Percentiles rank a stretch among this genome's conserved stretches.
phyloP scores from a whole-genome alignment of 1,140 invertebrate species.

The Oscheius sp. region DNA sequence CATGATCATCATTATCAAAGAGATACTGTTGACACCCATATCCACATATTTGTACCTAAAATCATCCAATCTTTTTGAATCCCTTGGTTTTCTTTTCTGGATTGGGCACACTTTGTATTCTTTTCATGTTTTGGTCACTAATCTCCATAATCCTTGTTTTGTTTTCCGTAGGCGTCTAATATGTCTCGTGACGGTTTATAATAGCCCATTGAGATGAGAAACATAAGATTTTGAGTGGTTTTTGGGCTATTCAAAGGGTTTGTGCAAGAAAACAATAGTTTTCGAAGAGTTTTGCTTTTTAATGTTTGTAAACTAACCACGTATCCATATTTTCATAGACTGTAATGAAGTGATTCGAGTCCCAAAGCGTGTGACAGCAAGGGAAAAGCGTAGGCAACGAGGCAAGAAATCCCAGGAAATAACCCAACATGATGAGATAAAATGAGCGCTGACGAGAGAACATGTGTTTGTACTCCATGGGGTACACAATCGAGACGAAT shows the following conservation, averaged over 20 bases:
- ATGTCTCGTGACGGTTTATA: background rate
- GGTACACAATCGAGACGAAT: conserved; percentile 49
- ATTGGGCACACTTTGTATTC: no score
- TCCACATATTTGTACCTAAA: conserved; percentile 49
- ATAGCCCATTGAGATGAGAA: no score
- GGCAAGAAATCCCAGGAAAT: conserved; percentile 43
- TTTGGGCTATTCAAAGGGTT: no score
- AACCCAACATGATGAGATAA: conserved; percentile 37
- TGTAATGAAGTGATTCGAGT: conserved; percentile 45
- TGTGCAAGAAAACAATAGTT: no score
- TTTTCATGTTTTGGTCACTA: no score
- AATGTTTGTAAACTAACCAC: conserved; percentile 29
- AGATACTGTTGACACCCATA: conserved; percentile 45
- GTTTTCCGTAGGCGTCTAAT: background rate
- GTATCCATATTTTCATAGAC: conserved; percentile 41
- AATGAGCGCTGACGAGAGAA: conserved; percentile 38
- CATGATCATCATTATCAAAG: conserved; percentile 43
- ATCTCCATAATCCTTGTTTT: no score
- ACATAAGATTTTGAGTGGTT: no score
- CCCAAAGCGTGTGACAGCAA: conserved; percentile 47
- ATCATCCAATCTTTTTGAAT: background rate
- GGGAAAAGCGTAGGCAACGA: conserved; percentile 44
- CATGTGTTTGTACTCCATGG: conserved; percentile 48
- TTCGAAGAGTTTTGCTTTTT: background rate
- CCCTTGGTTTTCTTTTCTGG: no score